Conservation (phyloP, 1,140 invertebrate genomes). For the Bilobella aurantiaca region DNA sequence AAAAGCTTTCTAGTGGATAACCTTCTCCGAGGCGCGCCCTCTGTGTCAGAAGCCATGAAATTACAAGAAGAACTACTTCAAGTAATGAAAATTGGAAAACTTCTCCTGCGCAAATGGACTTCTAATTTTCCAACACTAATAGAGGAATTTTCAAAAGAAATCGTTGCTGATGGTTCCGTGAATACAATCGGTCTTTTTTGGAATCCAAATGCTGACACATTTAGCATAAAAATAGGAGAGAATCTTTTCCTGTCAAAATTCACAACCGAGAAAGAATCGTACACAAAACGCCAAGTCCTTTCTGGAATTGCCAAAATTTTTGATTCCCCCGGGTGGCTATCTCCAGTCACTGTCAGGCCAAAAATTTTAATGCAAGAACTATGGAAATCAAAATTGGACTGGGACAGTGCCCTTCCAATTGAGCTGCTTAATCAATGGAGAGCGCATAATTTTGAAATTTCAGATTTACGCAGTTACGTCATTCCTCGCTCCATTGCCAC, state of each 20-base stretch:
- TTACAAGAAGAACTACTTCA: slow-evolving; percentile 34
- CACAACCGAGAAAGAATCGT: too few relatives aligned
- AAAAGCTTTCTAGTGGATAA: slow-evolving; percentile 42
- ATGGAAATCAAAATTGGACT: slow-evolving; percentile 21
- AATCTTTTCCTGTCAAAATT: too few relatives aligned
- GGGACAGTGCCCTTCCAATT: slow-evolving; percentile 26
- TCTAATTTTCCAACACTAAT: slow-evolving; percentile 30
- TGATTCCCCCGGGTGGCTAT: slow-evolving; percentile 27
- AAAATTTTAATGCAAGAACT: slow-evolving; percentile 33
- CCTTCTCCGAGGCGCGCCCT: slow-evolving; percentile 38
- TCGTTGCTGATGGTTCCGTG: slow-evolving; percentile 24
- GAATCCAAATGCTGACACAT: slow-evolving; percentile 34
- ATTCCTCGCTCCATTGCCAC: slow-evolving; percentile 3
- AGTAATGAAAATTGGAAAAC: too few relatives aligned
- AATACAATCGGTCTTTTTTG: slow-evolving; percentile 38
- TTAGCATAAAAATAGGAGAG: background rate
- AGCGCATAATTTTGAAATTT: background rate
- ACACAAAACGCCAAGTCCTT: slow-evolving; percentile 26
- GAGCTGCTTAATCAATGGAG: slow-evolving; percentile 26
- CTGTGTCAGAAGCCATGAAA: slow-evolving; percentile 35
- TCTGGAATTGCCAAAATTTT: slow-evolving; percentile 27
- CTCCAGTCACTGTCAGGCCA: slow-evolving; percentile 17
- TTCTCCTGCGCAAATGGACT: slow-evolving; percentile 38
- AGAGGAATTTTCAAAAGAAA: background rate
- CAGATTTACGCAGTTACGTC: background rate